Evolutionary conservation across 1,140 invertebrate genomes (phyloP), one percentile per base, ranked within the genome.

Genomic region (Trichogramma pretiosum): DNA sequence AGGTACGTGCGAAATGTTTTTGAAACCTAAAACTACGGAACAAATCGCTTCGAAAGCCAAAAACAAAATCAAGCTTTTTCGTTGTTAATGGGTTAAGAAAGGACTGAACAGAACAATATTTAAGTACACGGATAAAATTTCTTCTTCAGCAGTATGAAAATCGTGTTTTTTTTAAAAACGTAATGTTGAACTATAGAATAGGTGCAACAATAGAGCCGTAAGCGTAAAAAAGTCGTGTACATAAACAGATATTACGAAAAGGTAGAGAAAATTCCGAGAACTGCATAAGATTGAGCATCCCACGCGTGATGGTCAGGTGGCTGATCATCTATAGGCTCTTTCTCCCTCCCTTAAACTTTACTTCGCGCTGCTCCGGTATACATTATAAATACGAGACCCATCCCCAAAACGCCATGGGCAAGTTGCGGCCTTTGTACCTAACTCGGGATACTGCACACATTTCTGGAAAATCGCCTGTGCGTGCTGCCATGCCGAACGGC

Each of bases 301-400:
- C 64, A 66, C 64, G 64, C 60, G 54, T 56, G 46, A 48, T 34
- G 18, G 46, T 18, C 37, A n/a, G n/a, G n/a, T n/a, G n/a, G n/a
- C n/a, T n/a, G n/a, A n/a, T n/a, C n/a, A n/a, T n/a, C n/a, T 23
- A 35, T 26, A 48, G 14, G 33, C 23, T 52, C 30, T 39, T 50
- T 49, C 45, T 33, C 13, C 21, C 38, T 17, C 36, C 48, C 52
- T 47, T n/a, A n/a, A n/a, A n/a, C n/a, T n/a, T n/a, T n/a, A n/a
- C n/a, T n/a, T n/a, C n/a, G n/a, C n/a, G n/a, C n/a, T n/a, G n/a
- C n/a, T n/a, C n/a, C n/a, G n/a, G n/a, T n/a, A n/a, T n/a, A n/a
- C 40, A 21, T 11, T 28, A n/a, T n/a, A n/a, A n/a, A n/a, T n/a
- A n/a, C n/a, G n/a, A n/a, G n/a, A n/a, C n/a, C n/a, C n/a, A n/a